Conservation (phyloP, 2,888 invertebrate species). For the Chloroclystis v-ata region DNA sequence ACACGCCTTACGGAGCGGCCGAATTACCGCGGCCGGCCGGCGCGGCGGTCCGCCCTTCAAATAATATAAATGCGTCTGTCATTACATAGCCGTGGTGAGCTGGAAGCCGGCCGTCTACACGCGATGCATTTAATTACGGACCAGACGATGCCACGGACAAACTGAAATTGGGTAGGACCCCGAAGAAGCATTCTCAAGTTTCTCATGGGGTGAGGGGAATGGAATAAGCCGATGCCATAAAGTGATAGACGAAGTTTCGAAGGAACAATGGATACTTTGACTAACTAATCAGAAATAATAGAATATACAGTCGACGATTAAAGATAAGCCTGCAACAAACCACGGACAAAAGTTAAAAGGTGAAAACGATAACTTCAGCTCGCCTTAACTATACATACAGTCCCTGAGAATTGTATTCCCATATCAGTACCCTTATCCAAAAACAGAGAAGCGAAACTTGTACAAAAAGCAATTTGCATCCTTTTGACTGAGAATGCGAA, state of each 20-base stretch:
- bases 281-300: too few relatives aligned
- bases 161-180: too few relatives aligned
- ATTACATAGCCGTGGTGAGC: constrained; percentile 38
- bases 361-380: too few relatives aligned
- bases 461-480: background rate
- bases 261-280: too few relatives aligned
- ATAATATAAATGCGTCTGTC: constrained; percentile 54
- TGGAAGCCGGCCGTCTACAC: constrained; percentile 19
- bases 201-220: too few relatives aligned
- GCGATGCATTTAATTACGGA: constrained; percentile 15
- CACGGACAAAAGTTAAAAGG: too few relatives aligned
- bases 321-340: too few relatives aligned
- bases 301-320: background rate
- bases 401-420: constrained; percentile 2
- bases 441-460: background rate
- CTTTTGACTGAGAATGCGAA: background rate
- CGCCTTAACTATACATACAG: too few relatives aligned
- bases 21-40: constrained; percentile 25
- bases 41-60: constrained; percentile 42
- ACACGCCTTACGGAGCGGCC: constrained; percentile 39
- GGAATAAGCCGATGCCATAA: too few relatives aligned
- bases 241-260: too few relatives aligned
- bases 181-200: too few relatives aligned
- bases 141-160: constrained; percentile 14
- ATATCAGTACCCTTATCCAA: background rate